Conservation (phyloP, 2,113 vertebrate genomes). For the Eulemur macaco region DNA sequence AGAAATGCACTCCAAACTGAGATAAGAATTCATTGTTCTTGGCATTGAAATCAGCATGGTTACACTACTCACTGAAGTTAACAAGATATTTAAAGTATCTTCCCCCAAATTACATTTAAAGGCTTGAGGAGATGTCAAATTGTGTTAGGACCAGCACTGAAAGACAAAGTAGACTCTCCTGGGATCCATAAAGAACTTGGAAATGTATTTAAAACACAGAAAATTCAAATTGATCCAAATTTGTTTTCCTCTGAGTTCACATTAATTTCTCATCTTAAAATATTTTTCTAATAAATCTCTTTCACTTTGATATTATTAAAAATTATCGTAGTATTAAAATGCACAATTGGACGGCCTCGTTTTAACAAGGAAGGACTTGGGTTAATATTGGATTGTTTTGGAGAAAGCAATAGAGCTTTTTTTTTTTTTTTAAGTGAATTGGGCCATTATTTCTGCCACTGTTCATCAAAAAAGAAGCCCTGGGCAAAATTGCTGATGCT, state of each 20-base stretch:
- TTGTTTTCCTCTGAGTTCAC: constrained; percentile 13
- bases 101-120: neutral
- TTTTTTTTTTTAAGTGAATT: constrained; percentile 17
- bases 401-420: neutral
- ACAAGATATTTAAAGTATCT: neutral
- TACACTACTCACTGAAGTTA: neutral
- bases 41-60: neutral
- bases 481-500: constrained; percentile 70
- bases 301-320: constrained; percentile 36
- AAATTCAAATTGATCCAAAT: constrained; percentile 19
- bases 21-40: neutral
- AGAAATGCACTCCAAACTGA: neutral
- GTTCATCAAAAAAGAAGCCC: constrained; percentile 52
- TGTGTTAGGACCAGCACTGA: neutral
- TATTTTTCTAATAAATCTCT: constrained; percentile 22
- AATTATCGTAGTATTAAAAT: neutral
- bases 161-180: neutral
- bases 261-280: neutral
- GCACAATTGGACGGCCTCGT: neutral
- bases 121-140: neutral
- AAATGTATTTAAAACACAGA: constrained; percentile 10
- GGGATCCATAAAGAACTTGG: neutral
- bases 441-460: constrained; percentile 63
- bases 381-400: neutral
- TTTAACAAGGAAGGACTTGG: constrained; percentile 45